Evolutionary conservation across 2,888 invertebrate genomes (phyloP).

Genomic region (Rugalucina vietnamica): DNA sequence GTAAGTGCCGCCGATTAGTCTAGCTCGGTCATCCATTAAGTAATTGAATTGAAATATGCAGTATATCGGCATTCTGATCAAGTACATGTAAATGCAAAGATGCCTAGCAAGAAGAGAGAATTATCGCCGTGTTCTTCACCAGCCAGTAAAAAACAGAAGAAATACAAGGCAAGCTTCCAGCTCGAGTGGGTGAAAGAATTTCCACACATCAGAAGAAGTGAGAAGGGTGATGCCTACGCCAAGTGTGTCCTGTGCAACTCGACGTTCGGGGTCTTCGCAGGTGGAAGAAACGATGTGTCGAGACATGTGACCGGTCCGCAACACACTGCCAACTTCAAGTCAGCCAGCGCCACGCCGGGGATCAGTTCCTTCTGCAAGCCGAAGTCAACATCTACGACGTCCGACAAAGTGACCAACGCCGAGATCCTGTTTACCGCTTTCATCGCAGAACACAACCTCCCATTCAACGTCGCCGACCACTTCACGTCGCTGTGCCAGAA

Average conservation of each 20-base stretch:
- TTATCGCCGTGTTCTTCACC: neutral
- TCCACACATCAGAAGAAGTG: neutral
- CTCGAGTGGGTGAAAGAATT: neutral
- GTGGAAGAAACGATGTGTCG: neutral
- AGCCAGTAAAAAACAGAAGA: neutral
- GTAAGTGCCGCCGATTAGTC: no score
- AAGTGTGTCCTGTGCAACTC: neutral
- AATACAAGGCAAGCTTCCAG: neutral
- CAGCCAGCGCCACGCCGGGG: neutral
- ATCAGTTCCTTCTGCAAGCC: neutral
- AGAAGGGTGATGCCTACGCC: neutral
- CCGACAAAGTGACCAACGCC: slow-evolving; percentile 27
- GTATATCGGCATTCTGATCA: neutral
- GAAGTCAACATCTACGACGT: neutral
- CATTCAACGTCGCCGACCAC: slow-evolving; percentile 58
- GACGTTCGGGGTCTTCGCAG: neutral
- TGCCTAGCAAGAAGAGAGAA: neutral
- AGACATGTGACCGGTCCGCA: neutral
- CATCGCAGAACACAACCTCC: slow-evolving; percentile 56
- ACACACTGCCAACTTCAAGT: neutral
- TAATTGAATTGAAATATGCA: no score
- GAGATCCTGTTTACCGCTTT: slow-evolving; percentile 54
- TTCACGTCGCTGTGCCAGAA: slow-evolving; percentile 34
- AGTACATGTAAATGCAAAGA: neutral
- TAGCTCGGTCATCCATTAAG: no score